Conservation (phyloP, 2,797 vertebrate genomes). For the Tadarida brasiliensis region DNA sequence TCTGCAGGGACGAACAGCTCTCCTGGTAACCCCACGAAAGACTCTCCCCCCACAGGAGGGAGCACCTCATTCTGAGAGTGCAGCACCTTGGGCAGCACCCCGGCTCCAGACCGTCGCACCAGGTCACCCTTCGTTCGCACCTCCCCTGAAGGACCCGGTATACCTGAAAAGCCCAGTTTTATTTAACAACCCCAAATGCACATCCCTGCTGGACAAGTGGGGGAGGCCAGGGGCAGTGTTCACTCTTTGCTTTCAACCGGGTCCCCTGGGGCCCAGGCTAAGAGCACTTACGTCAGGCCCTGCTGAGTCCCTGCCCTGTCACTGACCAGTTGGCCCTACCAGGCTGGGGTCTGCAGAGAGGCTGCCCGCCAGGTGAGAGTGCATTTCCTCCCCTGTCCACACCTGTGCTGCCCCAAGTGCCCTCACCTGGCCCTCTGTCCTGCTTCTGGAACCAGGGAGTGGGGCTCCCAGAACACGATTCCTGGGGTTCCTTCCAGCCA, state of each 20-base stretch:
- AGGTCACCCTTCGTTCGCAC: not conserved
- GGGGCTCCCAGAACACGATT: not conserved
- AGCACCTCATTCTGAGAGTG: not conserved
- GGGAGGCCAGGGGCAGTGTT: no score
- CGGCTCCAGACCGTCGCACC: not conserved
- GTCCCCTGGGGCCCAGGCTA: not conserved
- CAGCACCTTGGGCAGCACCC: no score
- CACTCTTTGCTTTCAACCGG: not conserved
- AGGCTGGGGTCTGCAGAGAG: not conserved
- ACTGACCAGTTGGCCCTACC: not conserved
- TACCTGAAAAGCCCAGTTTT: not conserved
- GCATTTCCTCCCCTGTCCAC: not conserved
- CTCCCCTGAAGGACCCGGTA: not conserved
- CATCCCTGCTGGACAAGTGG: not conserved
- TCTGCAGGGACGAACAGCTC: not conserved
- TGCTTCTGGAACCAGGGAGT: not conserved
- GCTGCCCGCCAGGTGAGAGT: not conserved
- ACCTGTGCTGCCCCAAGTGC: not conserved
- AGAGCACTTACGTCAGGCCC: not conserved
- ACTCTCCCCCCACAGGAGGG: not conserved
- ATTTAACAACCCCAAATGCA: not conserved
- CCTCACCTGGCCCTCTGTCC: not conserved
- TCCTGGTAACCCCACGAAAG: not conserved
- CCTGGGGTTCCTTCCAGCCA: not conserved
- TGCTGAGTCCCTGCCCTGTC: not conserved